Conservation (phyloP, 2,888 invertebrate genomes). For the Gortyna flavago region DNA sequence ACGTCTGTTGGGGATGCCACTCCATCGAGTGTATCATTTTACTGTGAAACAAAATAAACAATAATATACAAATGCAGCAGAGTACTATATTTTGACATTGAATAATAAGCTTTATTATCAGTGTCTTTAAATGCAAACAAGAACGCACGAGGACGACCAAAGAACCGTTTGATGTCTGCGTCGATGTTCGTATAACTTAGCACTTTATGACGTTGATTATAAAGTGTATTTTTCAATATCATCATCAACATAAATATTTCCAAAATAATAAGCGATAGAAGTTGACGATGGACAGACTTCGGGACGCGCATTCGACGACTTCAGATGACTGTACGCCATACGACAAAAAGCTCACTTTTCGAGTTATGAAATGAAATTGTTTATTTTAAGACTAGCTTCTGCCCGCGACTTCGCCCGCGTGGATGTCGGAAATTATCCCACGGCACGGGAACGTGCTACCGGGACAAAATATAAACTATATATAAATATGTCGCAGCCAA, state of each 20-base stretch:
- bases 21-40: constrained; percentile 91
- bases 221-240: neutral
- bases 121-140: neutral
- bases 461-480: no score
- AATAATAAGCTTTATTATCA: neutral
- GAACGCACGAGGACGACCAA: neutral
- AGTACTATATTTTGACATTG: neutral
- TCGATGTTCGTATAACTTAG: neutral
- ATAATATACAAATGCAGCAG: neutral
- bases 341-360: neutral
- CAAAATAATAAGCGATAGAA: neutral
- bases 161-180: neutral
- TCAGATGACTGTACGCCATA: neutral
- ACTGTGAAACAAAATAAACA: constrained; percentile 72
- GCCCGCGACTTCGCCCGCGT: no score
- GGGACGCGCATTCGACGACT: neutral
- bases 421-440: no score
- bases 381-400: neutral
- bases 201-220: neutral
- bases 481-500: no score
- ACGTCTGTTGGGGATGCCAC: constrained; percentile 93
- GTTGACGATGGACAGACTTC: neutral
- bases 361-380: neutral
- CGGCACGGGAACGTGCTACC: no score
- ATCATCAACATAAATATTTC: neutral